A percentile compares a stretch with the other conserved stretches of the same genome.
These are phyloP conservation scores for Phengaris alcon DNA, from an alignment of 2,888 invertebrate species.

Conservation along the genomic window DNA sequence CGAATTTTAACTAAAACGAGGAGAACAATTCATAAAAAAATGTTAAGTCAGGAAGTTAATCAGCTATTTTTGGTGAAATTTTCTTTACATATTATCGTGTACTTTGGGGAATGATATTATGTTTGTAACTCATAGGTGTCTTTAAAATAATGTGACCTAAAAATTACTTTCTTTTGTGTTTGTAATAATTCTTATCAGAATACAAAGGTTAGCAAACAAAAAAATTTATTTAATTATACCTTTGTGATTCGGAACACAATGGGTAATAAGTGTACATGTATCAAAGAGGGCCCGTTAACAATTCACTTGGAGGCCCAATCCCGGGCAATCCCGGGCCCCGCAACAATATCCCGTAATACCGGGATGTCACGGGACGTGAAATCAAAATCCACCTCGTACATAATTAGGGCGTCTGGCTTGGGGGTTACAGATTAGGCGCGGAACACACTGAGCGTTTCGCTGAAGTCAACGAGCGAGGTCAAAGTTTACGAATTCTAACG, in stretches of 20 bases:
- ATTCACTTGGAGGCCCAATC: slow-evolving; percentile 37
- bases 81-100: not conserved
- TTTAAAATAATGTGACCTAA: not conserved
- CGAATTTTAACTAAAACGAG: too few relatives aligned
- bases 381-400: slow-evolving; percentile 53
- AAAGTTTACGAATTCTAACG: too few relatives aligned
- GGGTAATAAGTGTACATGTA: slow-evolving; percentile 22
- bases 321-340: slow-evolving; percentile 32
- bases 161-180: too few relatives aligned
- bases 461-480: not conserved
- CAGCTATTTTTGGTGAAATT: too few relatives aligned
- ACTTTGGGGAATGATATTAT: not conserved
- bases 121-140: not conserved
- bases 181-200: not conserved
- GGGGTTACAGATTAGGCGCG: slow-evolving; percentile 38
- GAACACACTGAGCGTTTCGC: slow-evolving; percentile 28
- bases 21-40: too few relatives aligned
- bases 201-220: not conserved
- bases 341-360: slow-evolving; percentile 45
- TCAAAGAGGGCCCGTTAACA: slow-evolving; percentile 33
- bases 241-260: slow-evolving; percentile 12
- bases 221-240: not conserved
- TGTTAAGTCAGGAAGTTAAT: too few relatives aligned
- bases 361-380: slow-evolving; percentile 48
- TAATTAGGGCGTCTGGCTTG: slow-evolving; percentile 52